Evolutionary conservation across 2,888 invertebrate species (phyloP).

Genomic region (Drosophila falleni): DNA sequence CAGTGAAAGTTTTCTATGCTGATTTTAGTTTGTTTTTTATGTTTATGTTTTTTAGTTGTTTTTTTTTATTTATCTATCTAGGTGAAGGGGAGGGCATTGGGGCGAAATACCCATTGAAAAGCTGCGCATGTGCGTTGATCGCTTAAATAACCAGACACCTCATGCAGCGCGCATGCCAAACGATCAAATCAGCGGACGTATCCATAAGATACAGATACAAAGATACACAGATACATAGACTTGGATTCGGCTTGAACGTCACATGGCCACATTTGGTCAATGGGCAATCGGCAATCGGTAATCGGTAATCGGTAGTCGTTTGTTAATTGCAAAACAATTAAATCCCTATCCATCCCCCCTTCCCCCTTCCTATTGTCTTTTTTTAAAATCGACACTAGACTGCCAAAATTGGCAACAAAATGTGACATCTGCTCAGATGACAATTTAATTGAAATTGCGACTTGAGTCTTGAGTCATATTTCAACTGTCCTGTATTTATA

Average conservation of each 20-base stretch:
- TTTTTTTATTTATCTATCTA: constrained; percentile 2
- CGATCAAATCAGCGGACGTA: constrained; percentile 29
- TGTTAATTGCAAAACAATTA: constrained; percentile 52
- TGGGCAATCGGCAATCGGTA: constrained; percentile 9
- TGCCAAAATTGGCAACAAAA: constrained; percentile 36
- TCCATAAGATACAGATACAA: constrained; percentile 46
- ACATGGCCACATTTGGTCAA: constrained; percentile 53
- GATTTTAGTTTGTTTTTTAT: constrained; percentile 32
- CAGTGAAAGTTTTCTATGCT: constrained; percentile 77
- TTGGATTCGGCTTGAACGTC: constrained; percentile 36
- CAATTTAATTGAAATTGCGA: constrained; percentile 18
- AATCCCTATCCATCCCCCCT: not conserved
- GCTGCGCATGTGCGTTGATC: constrained; percentile 67
- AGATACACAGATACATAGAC: constrained; percentile 2
- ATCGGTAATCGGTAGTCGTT: constrained; percentile 11
- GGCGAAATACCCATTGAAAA: constrained; percentile 51
- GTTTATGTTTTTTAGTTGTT: not conserved
- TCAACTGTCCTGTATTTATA: not conserved
- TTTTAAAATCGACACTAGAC: constrained; percentile 28
- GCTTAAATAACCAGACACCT: constrained; percentile 64
- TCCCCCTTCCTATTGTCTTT: no score
- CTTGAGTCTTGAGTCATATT: not conserved
- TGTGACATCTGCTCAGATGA: constrained; percentile 17
- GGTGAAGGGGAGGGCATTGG: constrained; percentile 2
- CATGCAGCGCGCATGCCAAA: constrained; percentile 72